phyloP scores from a whole-genome alignment of 2,888 invertebrate genomes.

The Busseola fusca region DNA sequence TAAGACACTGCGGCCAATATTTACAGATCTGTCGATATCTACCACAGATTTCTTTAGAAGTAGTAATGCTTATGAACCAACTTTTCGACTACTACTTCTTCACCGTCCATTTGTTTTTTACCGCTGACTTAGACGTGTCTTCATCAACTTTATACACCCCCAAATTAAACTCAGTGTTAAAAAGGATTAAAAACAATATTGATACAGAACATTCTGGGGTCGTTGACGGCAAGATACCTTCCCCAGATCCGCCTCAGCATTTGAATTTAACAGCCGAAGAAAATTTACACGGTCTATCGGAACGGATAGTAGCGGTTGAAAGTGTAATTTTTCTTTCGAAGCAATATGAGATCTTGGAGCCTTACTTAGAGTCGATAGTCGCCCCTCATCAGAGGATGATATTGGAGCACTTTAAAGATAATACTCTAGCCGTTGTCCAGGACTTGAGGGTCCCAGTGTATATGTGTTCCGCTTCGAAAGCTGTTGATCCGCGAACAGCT shows the following conservation, averaged over 20 bases:
- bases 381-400: conserved; percentile 91
- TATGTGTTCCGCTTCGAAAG: conserved; percentile 94
- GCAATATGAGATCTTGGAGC: conserved; percentile 95
- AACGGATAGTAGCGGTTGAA: conserved; percentile 97
- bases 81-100: conserved; percentile 98
- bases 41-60: conserved; percentile 96
- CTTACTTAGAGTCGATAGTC: conserved; percentile 95
- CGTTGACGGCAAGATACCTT: conserved; percentile 72
- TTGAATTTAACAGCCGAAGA: conserved; percentile 88
- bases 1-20: conserved; percentile 96
- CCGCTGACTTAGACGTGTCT: conserved; percentile 91
- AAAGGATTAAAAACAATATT: conserved; percentile 93
- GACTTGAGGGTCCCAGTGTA: conserved; percentile 96
- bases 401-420: conserved; percentile 92
- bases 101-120: conserved; percentile 95
- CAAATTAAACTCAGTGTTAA: conserved; percentile 93
- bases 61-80: conserved; percentile 96
- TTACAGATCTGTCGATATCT: conserved; percentile 97
- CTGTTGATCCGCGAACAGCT: conserved; percentile 93
- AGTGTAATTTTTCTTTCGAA: conserved; percentile 96
- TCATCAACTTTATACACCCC: conserved; percentile 90
- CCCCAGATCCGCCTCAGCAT: conserved; percentile 75
- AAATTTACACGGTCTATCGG: conserved; percentile 94
- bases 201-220: conserved; percentile 78
- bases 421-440: conserved; percentile 92